Percentiles rank a stretch among this genome's conserved stretches.
These are phyloP conservation scores for Junonia oenone DNA, from an alignment of 2,888 invertebrate species.

Conservation along the genomic window DNA sequence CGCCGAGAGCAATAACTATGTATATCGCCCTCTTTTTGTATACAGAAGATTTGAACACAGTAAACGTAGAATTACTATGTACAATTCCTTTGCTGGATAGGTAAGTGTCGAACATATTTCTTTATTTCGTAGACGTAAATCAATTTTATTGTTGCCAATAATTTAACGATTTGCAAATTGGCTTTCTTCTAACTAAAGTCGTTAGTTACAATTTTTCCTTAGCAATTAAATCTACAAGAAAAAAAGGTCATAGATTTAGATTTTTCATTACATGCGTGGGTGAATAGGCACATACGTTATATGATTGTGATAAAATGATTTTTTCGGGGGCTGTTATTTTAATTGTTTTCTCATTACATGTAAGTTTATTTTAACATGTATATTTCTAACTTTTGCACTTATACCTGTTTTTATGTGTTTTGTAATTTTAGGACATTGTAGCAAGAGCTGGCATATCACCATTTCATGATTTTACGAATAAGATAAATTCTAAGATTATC, in stretches of 20 bases:
- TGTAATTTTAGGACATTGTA: conserved; percentile 38
- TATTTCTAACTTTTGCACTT: not conserved
- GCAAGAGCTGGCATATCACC: conserved; percentile 60
- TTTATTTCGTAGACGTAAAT: not conserved
- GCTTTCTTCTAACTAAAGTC: not conserved
- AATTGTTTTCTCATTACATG: not conserved
- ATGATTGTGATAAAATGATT: not conserved
- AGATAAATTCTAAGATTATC: conserved; percentile 41
- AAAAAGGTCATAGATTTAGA: not conserved
- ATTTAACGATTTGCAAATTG: not conserved
- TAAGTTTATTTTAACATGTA: conserved; percentile 9
- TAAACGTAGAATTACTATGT: conserved; percentile 64
- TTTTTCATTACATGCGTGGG: too few species aligned
- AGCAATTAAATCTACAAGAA: not conserved
- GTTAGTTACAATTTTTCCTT: not conserved
- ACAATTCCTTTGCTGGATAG: conserved; percentile 65
- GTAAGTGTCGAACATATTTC: not conserved
- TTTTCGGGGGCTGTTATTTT: not conserved
- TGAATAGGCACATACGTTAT: too few species aligned
- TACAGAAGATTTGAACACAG: conserved; percentile 64
- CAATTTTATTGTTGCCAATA: not conserved
- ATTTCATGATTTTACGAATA: conserved; percentile 58
- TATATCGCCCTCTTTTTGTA: conserved; percentile 59
- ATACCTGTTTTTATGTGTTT: conserved; percentile 23
- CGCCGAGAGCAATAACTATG: conserved; percentile 52